Percentiles rank a stretch among this genome's conserved stretches.
Evolutionary conservation across 2,113 vertebrate species (phyloP).

Genomic region (Gadus macrocephalus): DNA sequence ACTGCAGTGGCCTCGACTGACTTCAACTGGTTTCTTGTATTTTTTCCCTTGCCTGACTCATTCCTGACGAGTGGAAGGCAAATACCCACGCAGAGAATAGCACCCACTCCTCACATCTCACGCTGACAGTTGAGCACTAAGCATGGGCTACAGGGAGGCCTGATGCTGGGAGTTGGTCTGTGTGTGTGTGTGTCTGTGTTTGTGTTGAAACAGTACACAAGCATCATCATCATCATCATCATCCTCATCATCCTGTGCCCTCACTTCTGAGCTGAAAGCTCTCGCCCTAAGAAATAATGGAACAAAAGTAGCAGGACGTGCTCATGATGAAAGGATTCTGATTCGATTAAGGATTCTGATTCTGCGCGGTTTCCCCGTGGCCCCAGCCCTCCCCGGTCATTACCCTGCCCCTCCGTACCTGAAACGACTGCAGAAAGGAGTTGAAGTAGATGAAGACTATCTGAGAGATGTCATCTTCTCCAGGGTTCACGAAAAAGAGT

Average conservation of each 20-base stretch:
- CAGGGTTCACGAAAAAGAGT: constrained; percentile 96
- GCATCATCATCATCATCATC: constrained; percentile 21
- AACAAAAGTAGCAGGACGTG: background rate
- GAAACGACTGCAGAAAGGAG: constrained; percentile 97
- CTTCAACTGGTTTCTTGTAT: too few relatives aligned
- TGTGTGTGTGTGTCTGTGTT: background rate
- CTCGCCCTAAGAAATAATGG: background rate
- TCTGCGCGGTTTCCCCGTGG: background rate
- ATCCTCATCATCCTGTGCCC: constrained; percentile 5
- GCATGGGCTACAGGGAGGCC: constrained; percentile 22
- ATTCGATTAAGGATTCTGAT: constrained; percentile 13
- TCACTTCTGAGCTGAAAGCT: constrained; percentile 6
- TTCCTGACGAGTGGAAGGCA: constrained; percentile 8
- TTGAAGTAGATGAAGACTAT: constrained; percentile 99
- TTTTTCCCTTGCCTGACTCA: too few relatives aligned
- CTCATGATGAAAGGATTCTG: background rate
- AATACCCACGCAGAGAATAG: constrained; percentile 21
- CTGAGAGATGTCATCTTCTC: constrained; percentile 94
- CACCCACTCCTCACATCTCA: constrained; percentile 28
- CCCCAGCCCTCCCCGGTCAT: background rate
- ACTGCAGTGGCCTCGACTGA: background rate
- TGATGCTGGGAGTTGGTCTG: background rate
- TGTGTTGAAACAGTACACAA: constrained; percentile 23
- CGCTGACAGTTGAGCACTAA: constrained; percentile 31
- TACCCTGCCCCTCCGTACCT: constrained; percentile 72